Conservation (phyloP, 2,888 invertebrate genomes). For the Polymixis flavicincta region DNA sequence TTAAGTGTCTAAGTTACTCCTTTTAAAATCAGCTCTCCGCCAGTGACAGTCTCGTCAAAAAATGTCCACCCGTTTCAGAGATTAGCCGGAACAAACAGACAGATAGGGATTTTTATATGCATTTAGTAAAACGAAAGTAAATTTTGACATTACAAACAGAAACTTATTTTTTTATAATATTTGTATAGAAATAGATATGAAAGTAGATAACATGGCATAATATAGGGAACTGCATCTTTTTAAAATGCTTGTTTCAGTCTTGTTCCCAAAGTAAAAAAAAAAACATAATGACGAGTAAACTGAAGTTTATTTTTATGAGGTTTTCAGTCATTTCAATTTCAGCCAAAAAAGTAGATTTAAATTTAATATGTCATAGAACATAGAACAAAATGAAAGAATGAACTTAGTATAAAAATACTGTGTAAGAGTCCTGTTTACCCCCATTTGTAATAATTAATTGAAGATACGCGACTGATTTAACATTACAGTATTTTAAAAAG, state of each 20-base stretch:
- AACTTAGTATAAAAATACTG: not conserved
- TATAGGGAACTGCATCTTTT: not conserved
- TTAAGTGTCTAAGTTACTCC: too few relatives aligned
- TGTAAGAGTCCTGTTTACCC: not conserved
- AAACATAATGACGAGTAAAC: not conserved
- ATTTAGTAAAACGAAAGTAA: not conserved
- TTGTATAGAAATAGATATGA: not conserved
- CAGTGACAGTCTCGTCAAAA: too few relatives aligned
- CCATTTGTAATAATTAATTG: conserved; percentile 20
- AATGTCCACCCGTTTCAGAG: not conserved
- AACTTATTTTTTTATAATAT: too few relatives aligned
- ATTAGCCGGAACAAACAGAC: not conserved
- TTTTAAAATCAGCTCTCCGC: too few relatives aligned
- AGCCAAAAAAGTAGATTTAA: too few relatives aligned
- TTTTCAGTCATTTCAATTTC: not conserved
- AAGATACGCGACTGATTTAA: conserved; percentile 57
- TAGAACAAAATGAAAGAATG: too few relatives aligned
- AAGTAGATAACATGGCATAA: not conserved
- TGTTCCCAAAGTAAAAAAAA: not conserved
- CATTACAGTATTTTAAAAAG: conserved; percentile 65
- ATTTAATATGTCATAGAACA: conserved; percentile 9
- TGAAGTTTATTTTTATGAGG: not conserved
- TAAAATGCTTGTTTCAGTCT: not conserved
- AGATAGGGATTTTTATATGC: too few relatives aligned
- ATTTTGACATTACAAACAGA: not conserved